Base-by-base conservation (phyloP, 2,797 vertebrate species). In the Enteromius argenteus region DNA sequence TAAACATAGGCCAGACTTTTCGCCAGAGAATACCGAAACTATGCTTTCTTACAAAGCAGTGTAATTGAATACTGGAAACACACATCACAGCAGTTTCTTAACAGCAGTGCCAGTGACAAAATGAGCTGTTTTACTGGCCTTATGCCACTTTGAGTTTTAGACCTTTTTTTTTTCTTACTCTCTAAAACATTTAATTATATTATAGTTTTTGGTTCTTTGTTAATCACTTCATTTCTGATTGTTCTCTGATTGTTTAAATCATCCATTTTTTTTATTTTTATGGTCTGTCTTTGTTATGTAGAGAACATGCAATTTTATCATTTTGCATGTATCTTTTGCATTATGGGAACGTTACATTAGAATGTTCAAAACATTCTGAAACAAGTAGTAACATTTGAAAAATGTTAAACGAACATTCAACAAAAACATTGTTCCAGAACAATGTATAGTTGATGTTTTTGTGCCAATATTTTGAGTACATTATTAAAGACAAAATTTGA, bases 11-110 rank as follows among this genome's bases (percentile, higher is more conserved):
- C n/a, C 30, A 35, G 39, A 46, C n/a, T 53, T 53, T 75, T 4
- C 14, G 0, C 71, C 8, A 60, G 71, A 73, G 58, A 66, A 75
- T 66, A 53, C 17, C 71, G 19, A 21, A 75, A 64, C 66, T 3
- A 73, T 72, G 3, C 39, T 81, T 81, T 42, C 19, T 35, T 60
- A 37, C 21, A 62, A 62, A 42, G 13, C 27, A 46, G 6, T 66
- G 21, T 53, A 74, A 83, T 44, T 83, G 23, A 27, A 64, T 78
- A 44, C 27, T 27, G 3, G 39, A 64, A 64, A 46, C 58, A 46
- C 53, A 77, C 15, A 78, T 78, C 58, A 32, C 39, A 30, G 5
- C 17, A 13, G n/a, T 78, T 78, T 78, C 4, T 9, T 62, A 58
- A 62, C 39, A 76, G 21, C 56, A 30, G 35, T 27, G 75, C 75